phyloP scores from a whole-genome alignment of 1,140 invertebrate species.

The Arion vulgaris region DNA sequence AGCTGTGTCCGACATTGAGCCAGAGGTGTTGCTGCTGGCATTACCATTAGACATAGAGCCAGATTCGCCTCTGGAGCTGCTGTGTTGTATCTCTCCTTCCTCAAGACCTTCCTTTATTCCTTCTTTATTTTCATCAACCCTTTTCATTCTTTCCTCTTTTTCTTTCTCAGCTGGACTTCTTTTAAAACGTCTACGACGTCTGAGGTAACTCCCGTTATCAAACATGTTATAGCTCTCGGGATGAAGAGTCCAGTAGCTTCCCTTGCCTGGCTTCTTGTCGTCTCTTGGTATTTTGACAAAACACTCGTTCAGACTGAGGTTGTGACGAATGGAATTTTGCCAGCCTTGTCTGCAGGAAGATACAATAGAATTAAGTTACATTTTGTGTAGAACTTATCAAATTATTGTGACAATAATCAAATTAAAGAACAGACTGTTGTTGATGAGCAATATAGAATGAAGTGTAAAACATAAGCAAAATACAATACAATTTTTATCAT shows the following conservation, averaged over 20 bases:
- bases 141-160: constrained; percentile 50
- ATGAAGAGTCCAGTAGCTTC: constrained; percentile 97
- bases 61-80: background rate
- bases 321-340: constrained; percentile 76
- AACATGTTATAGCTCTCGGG: constrained; percentile 99
- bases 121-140: constrained; percentile 43
- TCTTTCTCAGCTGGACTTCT: constrained; percentile 83
- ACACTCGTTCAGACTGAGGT: constrained; percentile 76
- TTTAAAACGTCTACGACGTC: constrained; percentile 92
- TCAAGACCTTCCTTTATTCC: constrained; percentile 38
- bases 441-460: too few relatives aligned
- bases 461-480: too few relatives aligned
- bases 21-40: constrained; percentile 39
- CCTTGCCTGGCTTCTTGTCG: constrained; percentile 79
- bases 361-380: background rate
- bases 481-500: too few relatives aligned
- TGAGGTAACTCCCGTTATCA: constrained; percentile 95
- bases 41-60: constrained; percentile 30
- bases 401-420: too few relatives aligned
- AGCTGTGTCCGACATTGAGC: background rate
- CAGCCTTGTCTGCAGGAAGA: constrained; percentile 54
- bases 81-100: constrained; percentile 31
- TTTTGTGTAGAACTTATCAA: too few relatives aligned
- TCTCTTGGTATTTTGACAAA: constrained; percentile 76
- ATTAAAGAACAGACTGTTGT: background rate